Base-by-base conservation (phyloP, 2,888 invertebrate genomes). In the Buathra laborator region DNA sequence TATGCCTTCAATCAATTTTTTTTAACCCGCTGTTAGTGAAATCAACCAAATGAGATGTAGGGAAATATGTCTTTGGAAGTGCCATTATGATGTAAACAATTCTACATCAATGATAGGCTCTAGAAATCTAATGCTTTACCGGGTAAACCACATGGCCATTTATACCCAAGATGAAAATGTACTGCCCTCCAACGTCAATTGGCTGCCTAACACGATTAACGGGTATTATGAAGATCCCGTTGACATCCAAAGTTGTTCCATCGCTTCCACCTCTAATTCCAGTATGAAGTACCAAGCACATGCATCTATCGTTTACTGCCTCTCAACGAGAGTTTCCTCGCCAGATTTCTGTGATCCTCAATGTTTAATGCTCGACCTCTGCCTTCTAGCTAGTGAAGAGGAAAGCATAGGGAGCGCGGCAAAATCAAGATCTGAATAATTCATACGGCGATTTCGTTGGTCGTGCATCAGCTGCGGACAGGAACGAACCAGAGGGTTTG, bases 361-460 rank as follows among this genome's bases (percentile, higher is more conserved):
- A 83, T 75, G 66, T 75, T 83, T 80, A 56, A 80, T 83, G 48
- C 70, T 66, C 75, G 64, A 70, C 46, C 74, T 51, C 24, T 16
- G 53, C 37, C 16, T 43, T 46, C 46, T 46, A 32, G 44, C 78
- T 48, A 48, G n/a, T 5, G 70, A 71, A 32, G 46, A 67, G 67
- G 46, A 44, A 14, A 67, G 32, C 46, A 5, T 10, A 24, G 10
- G 16, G 53, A 71, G 67, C 46, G 64, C 46, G 67, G 80, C 59
- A 74, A 78, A 81, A 84, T 81, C 77, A 84, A 83, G 85, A 76
- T 67, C 72, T 89, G 88, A 89, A 90, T 90, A 88, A 88, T 90
- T 90, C 89, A 90, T 85, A 56, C 29, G 79, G 66, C 83, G 80
- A 86, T 85, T 84, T 83, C 78, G 85, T 85, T 86, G 83, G 67